Percentiles rank a stretch among this genome's conserved stretches.
These are phyloP conservation scores for Scomberomorus guttatus DNA, from an alignment of 2,797 vertebrate species.

Conservation along the genomic window DNA sequence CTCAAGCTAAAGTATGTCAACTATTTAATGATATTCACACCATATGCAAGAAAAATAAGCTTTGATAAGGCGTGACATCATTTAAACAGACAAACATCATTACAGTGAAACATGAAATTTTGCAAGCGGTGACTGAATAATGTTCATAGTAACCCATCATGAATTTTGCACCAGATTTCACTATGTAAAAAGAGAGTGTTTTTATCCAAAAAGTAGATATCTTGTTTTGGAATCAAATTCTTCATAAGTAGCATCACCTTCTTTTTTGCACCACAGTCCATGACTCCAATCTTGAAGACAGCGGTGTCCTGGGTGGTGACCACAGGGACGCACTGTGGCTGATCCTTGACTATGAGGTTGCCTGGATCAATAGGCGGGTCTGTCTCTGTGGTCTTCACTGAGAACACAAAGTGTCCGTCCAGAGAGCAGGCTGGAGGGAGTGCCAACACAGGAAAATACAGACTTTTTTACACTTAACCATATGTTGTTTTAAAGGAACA, in stretches of 20 bases:
- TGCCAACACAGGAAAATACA: neutral
- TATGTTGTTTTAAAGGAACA: neutral
- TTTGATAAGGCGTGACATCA: too few species aligned
- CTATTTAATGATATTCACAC: neutral
- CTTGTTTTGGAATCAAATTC: too few species aligned
- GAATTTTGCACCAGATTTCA: neutral
- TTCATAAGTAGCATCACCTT: slow-evolving; percentile 50
- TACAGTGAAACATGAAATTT: neutral
- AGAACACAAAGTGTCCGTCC: slow-evolving; percentile 83
- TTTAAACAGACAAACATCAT: neutral
- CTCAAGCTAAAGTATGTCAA: neutral
- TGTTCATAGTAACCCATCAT: too few species aligned
- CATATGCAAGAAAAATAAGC: neutral
- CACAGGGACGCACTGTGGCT: slow-evolving; percentile 69
- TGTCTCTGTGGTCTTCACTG: slow-evolving; percentile 64
- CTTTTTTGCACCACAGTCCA: slow-evolving; percentile 74
- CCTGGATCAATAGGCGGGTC: slow-evolving; percentile 52
- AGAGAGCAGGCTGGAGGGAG: slow-evolving; percentile 75
- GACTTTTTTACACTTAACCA: neutral
- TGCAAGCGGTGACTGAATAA: neutral
- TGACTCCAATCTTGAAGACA: slow-evolving; percentile 79
- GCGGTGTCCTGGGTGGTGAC: slow-evolving; percentile 64
- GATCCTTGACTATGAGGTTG: slow-evolving; percentile 70
- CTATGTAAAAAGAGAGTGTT: neutral
- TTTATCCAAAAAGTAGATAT: neutral